These are phyloP conservation scores for Nothobranchius kuhntae DNA, from an alignment of 2,113 vertebrate species.

Conservation along the genomic window DNA sequence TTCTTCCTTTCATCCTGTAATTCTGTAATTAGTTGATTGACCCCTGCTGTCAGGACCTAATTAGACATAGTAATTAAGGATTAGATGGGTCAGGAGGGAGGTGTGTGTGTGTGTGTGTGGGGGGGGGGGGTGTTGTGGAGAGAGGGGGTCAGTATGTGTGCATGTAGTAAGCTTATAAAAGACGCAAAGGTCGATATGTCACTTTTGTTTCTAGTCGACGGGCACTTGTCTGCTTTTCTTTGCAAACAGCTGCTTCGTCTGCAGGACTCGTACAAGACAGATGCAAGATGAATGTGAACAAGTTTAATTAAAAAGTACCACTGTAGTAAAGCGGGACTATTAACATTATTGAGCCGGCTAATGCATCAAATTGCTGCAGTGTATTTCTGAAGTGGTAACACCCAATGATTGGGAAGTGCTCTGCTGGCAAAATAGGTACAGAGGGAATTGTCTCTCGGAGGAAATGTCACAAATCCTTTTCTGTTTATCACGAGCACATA, in stretches of 20 bases:
- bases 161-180: conserved; percentile 47
- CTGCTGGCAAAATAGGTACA: conserved; percentile 40
- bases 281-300: conserved; percentile 54
- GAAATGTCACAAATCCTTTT: conserved; percentile 37
- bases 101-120: conserved; percentile 18
- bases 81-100: conserved; percentile 65
- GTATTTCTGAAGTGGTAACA: conserved; percentile 39
- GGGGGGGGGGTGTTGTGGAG: conserved; percentile 1
- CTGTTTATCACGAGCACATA: conserved; percentile 22
- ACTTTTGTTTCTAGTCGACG: conserved; percentile 54
- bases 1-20: conserved; percentile 64
- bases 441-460: conserved; percentile 26
- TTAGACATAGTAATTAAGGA: conserved; percentile 78
- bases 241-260: conserved; percentile 34
- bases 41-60: conserved; percentile 76
- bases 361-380: conserved; percentile 40
- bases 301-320: conserved; percentile 66
- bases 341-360: conserved; percentile 57
- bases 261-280: conserved; percentile 40
- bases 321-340: conserved; percentile 46
- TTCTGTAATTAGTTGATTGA: conserved; percentile 79
- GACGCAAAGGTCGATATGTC: conserved; percentile 58
- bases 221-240: conserved; percentile 38
- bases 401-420: conserved; percentile 36
- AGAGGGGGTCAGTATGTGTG: conserved; percentile 33